phyloP scores from a whole-genome alignment of 1,140 invertebrate species.

The Pygmarrhopalites habei region DNA sequence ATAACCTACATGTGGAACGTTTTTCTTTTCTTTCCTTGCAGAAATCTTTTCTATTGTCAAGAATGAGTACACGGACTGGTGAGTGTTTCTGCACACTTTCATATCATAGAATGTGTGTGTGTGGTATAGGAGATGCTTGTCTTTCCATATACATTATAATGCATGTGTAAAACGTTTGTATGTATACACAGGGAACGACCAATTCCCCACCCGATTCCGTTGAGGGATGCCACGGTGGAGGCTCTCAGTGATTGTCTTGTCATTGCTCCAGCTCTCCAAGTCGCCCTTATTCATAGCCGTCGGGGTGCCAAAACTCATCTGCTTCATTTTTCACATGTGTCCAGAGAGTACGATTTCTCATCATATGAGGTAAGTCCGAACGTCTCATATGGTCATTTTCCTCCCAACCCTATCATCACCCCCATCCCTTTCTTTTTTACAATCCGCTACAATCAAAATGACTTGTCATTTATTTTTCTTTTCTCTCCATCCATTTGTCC shows the following conservation, averaged over 20 bases:
- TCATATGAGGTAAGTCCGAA: slow-evolving; percentile 32
- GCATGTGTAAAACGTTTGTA: slow-evolving; percentile 90
- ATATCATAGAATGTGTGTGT: too few species aligned
- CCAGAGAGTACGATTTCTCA: slow-evolving; percentile 26
- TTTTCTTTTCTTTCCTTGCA: too few species aligned
- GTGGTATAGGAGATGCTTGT: too few species aligned
- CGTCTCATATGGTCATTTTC: too few species aligned
- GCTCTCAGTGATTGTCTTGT: slow-evolving; percentile 62
- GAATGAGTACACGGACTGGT: slow-evolving; percentile 91
- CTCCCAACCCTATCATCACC: too few species aligned
- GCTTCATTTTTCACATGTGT: slow-evolving; percentile 39
- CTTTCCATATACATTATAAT: slow-evolving; percentile 75
- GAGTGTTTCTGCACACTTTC: too few species aligned
- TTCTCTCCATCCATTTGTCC: too few species aligned
- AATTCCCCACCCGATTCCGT: slow-evolving; percentile 72
- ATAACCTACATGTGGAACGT: too few species aligned
- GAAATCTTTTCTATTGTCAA: slow-evolving; percentile 84
- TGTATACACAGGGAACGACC: too few species aligned
- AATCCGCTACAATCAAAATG: too few species aligned
- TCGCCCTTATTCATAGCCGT: slow-evolving; percentile 32
- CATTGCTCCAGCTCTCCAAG: slow-evolving; percentile 32
- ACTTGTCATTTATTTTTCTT: too few species aligned
- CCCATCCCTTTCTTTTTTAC: background rate
- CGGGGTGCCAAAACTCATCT: slow-evolving; percentile 28
- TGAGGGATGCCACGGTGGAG: slow-evolving; percentile 77